Evolutionary conservation across 2,888 invertebrate species (phyloP), one percentile per base, ranked within the genome.

Genomic region (Caenorhabditis zanzibari): DNA sequence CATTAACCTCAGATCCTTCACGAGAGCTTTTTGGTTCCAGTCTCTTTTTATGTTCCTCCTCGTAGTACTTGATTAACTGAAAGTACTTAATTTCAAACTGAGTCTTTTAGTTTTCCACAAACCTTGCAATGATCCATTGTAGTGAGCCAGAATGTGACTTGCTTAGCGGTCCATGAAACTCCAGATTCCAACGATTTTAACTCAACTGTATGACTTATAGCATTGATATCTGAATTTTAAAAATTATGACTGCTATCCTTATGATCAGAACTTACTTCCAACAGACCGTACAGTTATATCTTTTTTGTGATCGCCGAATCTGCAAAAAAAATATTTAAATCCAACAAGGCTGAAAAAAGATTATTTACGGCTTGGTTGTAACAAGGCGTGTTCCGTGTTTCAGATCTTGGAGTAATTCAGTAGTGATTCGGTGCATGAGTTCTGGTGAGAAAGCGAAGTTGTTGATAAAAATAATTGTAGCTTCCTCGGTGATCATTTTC

Each of bases 381-480:
- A 99, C 97, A 89, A 99, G 98, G 91, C 96, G 95, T 56, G 98
- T 97, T 81, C 94, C 94, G 88, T 94, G 93, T 81, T 93, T 93
- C 63, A 91, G 58, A 90, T 94, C 93, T 68, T 92, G 92, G 89
- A 94, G 93, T 63, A 93, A 90, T 66, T 93, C 84, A 32, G 64
- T 86, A 85, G 93, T 93, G 74, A 94, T 91, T 91, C 93, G 91
- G 93, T 98, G 97, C 94, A 99, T 98, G 35, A 99, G 97, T 87
- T 95, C 95, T 32, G 99, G 97, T 14, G 97, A 97, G 93, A 99
- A 99, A 54, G 98, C 99, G 94, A 97, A 99, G 94, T 99, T 99
- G 94, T 99, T 99, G 52, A 99, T 98, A 94, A 99, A 99, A 84
- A 99, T 97, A 92, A 99, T 96, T 47, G 94, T 94, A 87, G 90